Evolutionary conservation across 2,888 invertebrate genomes (phyloP), one percentile per base, ranked within the genome.

Genomic region (Salticus scenicus): DNA sequence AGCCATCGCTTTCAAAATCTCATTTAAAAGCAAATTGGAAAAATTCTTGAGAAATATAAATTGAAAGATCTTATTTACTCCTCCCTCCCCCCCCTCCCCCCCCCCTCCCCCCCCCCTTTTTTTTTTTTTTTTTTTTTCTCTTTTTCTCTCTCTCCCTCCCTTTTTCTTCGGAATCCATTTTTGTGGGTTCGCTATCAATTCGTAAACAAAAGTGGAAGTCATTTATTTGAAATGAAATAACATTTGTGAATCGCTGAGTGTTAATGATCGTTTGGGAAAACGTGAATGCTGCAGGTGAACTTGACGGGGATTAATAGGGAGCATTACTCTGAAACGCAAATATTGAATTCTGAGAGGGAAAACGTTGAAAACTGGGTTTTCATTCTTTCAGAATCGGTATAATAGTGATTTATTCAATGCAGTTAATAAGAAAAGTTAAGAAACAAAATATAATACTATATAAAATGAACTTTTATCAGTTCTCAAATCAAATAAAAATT

Each of bases 241-340:
- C 42, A 47, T 47, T 47, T 47, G 42, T 47, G 42, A 47, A 47
- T 47, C 42, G 42, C 17, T 47, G 42, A 47, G 42, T 47, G 42
- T 17, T 47, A 47, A 47, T 47, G 42, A 47, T 47, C 42, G 10
- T 47, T 47, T 47, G 2, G 17, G 42, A 47, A 37, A 17, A 47
- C 42, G 42, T 47, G 42, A 14, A 47, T 10, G 14, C 42, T 47
- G 42, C 42, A 47, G 42, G 42, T 47, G 42, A 47, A 47, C 1
- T 47, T 47, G 42, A 47, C 42, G 42, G n/a, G 42, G 42, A 47
- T 47, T 47, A 47, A 47, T 47, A 47, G 42, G 17, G 2, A 17
- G 42, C 42, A 17, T 47, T 47, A 47, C 42, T 47, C 42, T 14
- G 5, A 5, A 47, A 14, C 42, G 42, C 17, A 47, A 47, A 47